Base-by-base conservation (phyloP, 2,113 vertebrate genomes). In the Psammodynastes pulverulentus region DNA sequence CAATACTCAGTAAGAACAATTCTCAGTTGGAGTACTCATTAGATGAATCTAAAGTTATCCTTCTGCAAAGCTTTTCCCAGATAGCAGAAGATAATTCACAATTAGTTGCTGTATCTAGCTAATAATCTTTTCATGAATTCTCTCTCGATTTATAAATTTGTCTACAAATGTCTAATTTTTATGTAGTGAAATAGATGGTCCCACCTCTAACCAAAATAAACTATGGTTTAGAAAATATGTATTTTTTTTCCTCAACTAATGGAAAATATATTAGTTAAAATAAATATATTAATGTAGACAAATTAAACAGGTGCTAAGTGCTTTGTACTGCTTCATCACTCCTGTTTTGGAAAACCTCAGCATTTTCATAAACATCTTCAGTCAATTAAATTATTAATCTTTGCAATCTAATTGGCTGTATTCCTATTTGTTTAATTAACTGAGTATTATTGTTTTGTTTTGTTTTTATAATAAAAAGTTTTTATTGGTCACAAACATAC, bases 341-440 rank as follows among this genome's bases (percentile, higher is more conserved):
- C 51, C 53, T 54, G 84, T 93, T 91, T 86, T 46, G 46, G 49
- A 86, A 72, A 43, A 56, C 39, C 39, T 29, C 90, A 86, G 86
- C 79, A 87, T 91, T 49, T 92, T 92, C 56, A 85, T 90, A 92
- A 92, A 90, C 89, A 90, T 87, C 89, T 93, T 88, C 91, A 94
- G 92, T 79, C 90, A 91, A 93, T 94, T 94, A 95, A 89, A 88
- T 62, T 90, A 93, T 93, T 88, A 89, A 92, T 92, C 90, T 87
- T 93, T 56, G 56, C 67, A 79, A 88, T 52, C 85, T 92, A 91
- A 92, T 94, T 94, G 86, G 86, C 87, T 87, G 52, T 79, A 93
- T 92, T 91, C 84, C 84, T 89, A 39, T 62, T 90, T 92, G 91
- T 92, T 94, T 92, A 94, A 93, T 95, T 95, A 93, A 89, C 86